Evolutionary conservation across 1,140 invertebrate genomes (phyloP), one percentile per base, ranked within the genome.

Genomic region (Palaemon carinicauda): DNA sequence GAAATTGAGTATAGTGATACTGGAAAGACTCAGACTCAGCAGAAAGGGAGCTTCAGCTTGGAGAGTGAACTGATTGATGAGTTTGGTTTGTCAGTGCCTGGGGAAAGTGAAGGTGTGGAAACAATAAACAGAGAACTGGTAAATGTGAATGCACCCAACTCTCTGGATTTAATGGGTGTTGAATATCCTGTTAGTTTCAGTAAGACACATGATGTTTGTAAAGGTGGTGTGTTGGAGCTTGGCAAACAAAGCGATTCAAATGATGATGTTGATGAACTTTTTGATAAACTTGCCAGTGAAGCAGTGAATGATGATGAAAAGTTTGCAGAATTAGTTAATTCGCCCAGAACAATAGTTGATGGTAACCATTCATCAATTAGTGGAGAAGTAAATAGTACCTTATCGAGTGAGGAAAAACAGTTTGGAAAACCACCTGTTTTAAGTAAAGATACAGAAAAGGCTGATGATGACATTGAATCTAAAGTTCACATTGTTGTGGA

Each of bases 251-350:
- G 41, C 53, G 53, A 53, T 29, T 27, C 54, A 51, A 75, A 88
- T 12, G 85, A 87, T 50, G 87, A 88, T 74, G 80, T 88, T 50
- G 87, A 89, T 69, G 87, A 84, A 71, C 82, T 87, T 27, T 85
- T 87, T 52, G 88, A 89, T 74, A 27, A 80, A 33, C 52, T 86
- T 52, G 87, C 80, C 56, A 89, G 77, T 77, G 87, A 90, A 54
- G 87, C 82, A 27, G 78, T 74, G 19, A 87, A 86, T 12, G 87
- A 84, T 10, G 81, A 79, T 51, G 88, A 81, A 27, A 85, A 78
- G 15, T 88, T 88, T 75, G 78, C 84, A 1, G 84, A 86, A 31
- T 71, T 86, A 7, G 78, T 86, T 1, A 69, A 86, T 17, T 80
- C 65, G 17, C 69, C 84, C 15, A 69, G 65, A 17, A 41, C 78